These are phyloP conservation scores for Pollenia griseotomentosa DNA, from an alignment of 2,888 invertebrate species.

Conservation along the genomic window DNA sequence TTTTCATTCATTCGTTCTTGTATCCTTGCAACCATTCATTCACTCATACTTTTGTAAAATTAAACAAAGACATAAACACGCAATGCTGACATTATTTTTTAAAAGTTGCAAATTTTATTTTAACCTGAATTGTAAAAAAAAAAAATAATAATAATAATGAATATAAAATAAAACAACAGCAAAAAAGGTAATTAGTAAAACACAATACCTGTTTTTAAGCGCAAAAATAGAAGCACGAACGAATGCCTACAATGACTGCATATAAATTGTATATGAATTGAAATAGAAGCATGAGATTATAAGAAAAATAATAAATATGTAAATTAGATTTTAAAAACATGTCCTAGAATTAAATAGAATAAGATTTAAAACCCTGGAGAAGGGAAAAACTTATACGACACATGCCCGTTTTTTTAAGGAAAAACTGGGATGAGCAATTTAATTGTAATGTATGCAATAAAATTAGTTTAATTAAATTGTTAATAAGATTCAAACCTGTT, in stretches of 20 bases:
- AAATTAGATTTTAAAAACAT: conserved; percentile 51
- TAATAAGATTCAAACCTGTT: too few species aligned
- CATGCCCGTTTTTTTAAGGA: background rate
- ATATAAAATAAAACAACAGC: conserved; percentile 58
- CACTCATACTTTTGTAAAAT: conserved; percentile 62
- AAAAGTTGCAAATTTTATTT: conserved; percentile 83
- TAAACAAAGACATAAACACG: conserved; percentile 83
- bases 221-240: conserved; percentile 36
- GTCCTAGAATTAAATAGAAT: conserved; percentile 33
- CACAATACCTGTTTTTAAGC: conserved; percentile 61
- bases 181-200: conserved; percentile 71
- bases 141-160: conserved; percentile 34
- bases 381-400: background rate
- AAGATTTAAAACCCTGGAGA: background rate
- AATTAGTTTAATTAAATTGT: too few species aligned
- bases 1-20: conserved; percentile 15
- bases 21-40: conserved; percentile 41
- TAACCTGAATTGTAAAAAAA: conserved; percentile 78
- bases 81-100: conserved; percentile 82
- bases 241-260: conserved; percentile 53
- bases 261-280: conserved; percentile 12
- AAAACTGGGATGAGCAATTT: background rate
- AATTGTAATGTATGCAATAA: too few species aligned
- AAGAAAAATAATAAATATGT: conserved; percentile 18
- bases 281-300: conserved; percentile 15